Base-by-base conservation (phyloP, 2,888 invertebrate genomes). In the Loripinus fragilis region DNA sequence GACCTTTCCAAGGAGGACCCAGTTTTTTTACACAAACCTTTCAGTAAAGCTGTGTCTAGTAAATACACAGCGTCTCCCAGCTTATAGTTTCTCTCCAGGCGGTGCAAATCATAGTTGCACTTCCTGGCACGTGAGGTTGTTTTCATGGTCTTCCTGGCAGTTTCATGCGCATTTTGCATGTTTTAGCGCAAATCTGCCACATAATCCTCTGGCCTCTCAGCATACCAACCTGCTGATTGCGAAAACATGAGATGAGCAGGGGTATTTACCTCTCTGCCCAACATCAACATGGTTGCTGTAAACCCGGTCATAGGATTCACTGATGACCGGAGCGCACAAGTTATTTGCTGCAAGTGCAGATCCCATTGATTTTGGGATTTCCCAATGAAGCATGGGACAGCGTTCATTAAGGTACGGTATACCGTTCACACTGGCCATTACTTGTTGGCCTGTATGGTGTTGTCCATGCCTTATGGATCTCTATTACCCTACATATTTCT, bases 371-470 rank as follows among this genome's bases (percentile, higher is more conserved):
- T 30, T n/a, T 64, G 70, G 20, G 52, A 23, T 1, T 55, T 30
- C 12, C 38, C 33, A 2, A 68, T 41, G 33, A 12, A 74, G 30
- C 68, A 74, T 20, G 68, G 5, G 20, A 74, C 68, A 30, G 74
- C 52, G 3, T 68, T 38, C 41, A 70, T 42, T 15, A n/a, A n/a
- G n/a, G n/a, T n/a, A n/a, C n/a, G 70, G 28, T 77, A 30, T 68
- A 77, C 0, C 72, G 30, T 35, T 79, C 79, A 3, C 71, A 71
- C 30, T 79, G 79, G 3, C 79, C 79, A 35, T 80, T 80, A 20
- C 70, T 55, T 17, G 48, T 52, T 12, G 76, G 76, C 2, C 42
- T 68, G 30, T 74, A 80, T 15, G 77, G 80, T 25, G 80, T 80
- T 12, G 80, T 80, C 15, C 76, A 7, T 10, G 75, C 50, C 52